These are phyloP conservation scores for Hemicentrotus pulcherrimus DNA, from an alignment of 35 echinoderm and acorn worm species.

Conservation along the genomic window DNA sequence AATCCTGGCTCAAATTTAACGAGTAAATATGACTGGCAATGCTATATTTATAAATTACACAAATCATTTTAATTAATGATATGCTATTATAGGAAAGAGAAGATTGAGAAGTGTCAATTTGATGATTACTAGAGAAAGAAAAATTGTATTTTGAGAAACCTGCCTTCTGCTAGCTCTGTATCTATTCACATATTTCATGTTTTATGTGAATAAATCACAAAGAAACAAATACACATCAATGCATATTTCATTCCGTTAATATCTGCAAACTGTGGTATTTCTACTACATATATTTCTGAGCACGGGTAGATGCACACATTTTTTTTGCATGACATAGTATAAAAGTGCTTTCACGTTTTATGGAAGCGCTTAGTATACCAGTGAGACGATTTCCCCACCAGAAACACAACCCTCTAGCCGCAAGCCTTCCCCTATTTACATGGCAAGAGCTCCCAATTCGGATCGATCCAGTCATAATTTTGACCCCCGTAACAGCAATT, in stretches of 20 bases:
- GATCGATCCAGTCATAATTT: conserved; percentile 13
- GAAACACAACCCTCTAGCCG: background rate
- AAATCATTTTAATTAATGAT: too few relatives aligned
- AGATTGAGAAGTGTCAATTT: too few relatives aligned
- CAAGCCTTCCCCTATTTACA: background rate
- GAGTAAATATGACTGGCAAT: too few relatives aligned
- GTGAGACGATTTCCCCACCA: background rate
- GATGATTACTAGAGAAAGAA: too few relatives aligned
- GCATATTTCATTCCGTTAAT: background rate
- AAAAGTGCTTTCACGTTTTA: background rate
- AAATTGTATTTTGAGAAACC: too few relatives aligned
- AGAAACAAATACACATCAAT: background rate
- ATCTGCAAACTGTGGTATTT: background rate
- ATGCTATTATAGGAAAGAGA: too few relatives aligned
- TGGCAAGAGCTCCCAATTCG: background rate
- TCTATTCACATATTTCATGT: too few relatives aligned
- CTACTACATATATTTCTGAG: background rate
- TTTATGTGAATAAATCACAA: background rate
- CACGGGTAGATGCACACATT: background rate
- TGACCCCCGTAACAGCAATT: conserved; percentile 23
- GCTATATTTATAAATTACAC: too few relatives aligned
- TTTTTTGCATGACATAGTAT: background rate
- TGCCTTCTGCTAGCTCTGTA: too few relatives aligned
- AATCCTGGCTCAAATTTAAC: too few relatives aligned
- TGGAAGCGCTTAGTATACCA: background rate